These are phyloP conservation scores for Drosophila pseudoananassae DNA, from an alignment of 1,140 invertebrate species.

Conservation along the genomic window DNA sequence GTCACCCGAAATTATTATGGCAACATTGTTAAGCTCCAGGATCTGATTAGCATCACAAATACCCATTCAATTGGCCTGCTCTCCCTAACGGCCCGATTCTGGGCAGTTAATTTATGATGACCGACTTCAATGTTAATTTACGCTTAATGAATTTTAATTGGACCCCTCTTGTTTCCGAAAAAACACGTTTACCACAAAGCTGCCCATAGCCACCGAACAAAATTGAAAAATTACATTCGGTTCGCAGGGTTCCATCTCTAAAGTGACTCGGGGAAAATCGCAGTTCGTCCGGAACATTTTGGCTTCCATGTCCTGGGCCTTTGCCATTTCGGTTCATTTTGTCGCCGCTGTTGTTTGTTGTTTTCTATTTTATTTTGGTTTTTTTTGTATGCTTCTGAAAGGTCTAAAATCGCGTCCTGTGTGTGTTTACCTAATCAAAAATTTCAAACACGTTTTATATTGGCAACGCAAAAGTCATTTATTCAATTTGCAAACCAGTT, in stretches of 20 bases:
- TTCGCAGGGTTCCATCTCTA: slow-evolving; percentile 38
- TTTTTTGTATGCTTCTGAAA: slow-evolving; percentile 27
- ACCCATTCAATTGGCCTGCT: slow-evolving; percentile 42
- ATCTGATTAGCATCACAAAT: slow-evolving; percentile 17
- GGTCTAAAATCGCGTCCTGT: slow-evolving; percentile 41
- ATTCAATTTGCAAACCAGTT: slow-evolving; percentile 82
- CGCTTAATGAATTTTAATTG: slow-evolving; percentile 82
- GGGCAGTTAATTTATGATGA: slow-evolving; percentile 65
- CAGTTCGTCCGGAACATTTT: slow-evolving; percentile 20
- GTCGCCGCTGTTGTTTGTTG: slow-evolving; percentile 43
- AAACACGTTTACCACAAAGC: slow-evolving; percentile 64
- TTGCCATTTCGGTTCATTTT: slow-evolving; percentile 48
- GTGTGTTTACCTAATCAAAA: slow-evolving; percentile 74
- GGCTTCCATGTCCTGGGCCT: slow-evolving; percentile 30
- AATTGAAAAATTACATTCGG: slow-evolving; percentile 79
- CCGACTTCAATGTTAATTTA: slow-evolving; percentile 76
- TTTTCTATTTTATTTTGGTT: slow-evolving; percentile 38
- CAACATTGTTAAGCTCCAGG: not conserved
- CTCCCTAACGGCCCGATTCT: slow-evolving; percentile 23
- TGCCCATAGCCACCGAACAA: slow-evolving; percentile 37
- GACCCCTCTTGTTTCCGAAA: slow-evolving; percentile 37
- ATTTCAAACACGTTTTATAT: slow-evolving; percentile 82
- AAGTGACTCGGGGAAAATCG: slow-evolving; percentile 25
- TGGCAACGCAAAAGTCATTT: slow-evolving; percentile 82
- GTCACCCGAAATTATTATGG: not conserved